Percentiles rank a stretch among this genome's conserved stretches.
Conservation (phyloP, 2,888 invertebrate genomes). For the Calliopum simillimum region DNA sequence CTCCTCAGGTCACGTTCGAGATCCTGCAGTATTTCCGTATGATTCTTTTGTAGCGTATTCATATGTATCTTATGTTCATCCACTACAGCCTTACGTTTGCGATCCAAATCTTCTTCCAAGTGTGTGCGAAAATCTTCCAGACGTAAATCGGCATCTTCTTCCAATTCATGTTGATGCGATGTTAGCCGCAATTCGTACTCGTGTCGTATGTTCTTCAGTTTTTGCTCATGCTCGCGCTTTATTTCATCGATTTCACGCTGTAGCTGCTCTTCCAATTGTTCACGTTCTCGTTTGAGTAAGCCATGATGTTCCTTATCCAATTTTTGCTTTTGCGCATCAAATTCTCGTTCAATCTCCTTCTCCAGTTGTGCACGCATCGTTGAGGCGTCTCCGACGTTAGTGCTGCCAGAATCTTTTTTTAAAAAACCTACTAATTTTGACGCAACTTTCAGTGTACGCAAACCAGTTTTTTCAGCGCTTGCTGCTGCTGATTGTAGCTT, state of each 20-base stretch:
- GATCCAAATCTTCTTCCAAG: slow-evolving; percentile 67
- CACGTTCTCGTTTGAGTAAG: slow-evolving; percentile 68
- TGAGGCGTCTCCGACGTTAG: slow-evolving; percentile 19
- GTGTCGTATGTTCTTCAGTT: slow-evolving; percentile 64
- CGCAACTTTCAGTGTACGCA: slow-evolving; percentile 56
- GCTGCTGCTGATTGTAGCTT: slow-evolving; percentile 60
- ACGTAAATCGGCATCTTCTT: slow-evolving; percentile 67
- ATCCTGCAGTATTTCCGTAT: slow-evolving; percentile 63
- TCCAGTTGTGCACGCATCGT: slow-evolving; percentile 39
- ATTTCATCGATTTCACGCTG: slow-evolving; percentile 57
- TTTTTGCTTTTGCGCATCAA: slow-evolving; percentile 52
- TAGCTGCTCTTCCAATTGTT: slow-evolving; percentile 62
- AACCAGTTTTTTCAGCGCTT: slow-evolving; percentile 58
- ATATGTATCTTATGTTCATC: slow-evolving; percentile 69
- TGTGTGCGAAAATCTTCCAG: slow-evolving; percentile 63
- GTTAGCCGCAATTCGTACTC: slow-evolving; percentile 64
- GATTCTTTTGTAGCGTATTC: slow-evolving; percentile 63
- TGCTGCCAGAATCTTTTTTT: slow-evolving; percentile 47
- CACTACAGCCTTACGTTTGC: slow-evolving; percentile 70
- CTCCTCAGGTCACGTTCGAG: slow-evolving; percentile 65
- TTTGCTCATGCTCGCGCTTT: slow-evolving; percentile 62
- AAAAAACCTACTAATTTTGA: slow-evolving; percentile 57
- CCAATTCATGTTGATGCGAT: slow-evolving; percentile 68
- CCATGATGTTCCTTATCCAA: slow-evolving; percentile 67
- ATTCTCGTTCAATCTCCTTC: slow-evolving; percentile 55